Evolutionary conservation across 1,140 invertebrate species (phyloP).

Genomic region (Antheraea pernyi): DNA sequence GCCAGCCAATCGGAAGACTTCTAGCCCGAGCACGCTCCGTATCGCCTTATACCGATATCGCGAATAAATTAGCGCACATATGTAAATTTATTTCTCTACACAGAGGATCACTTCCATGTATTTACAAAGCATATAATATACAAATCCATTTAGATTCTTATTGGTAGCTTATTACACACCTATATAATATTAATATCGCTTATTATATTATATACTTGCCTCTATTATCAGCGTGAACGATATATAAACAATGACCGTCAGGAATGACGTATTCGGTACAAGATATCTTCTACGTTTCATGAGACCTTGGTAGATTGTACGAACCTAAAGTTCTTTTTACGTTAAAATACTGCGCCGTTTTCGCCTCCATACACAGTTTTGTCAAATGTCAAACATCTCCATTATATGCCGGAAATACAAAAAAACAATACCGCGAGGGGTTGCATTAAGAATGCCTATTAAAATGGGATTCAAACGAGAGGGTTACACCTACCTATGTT

Average conservation of each 20-base stretch:
- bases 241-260: constrained; percentile 10
- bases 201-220: constrained; percentile 5
- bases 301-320: constrained; percentile 44
- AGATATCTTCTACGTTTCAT: constrained; percentile 42
- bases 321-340: constrained; percentile 51
- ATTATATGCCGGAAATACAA: constrained; percentile 49
- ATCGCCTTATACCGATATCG: constrained; percentile 42
- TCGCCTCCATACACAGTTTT: constrained; percentile 35
- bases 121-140: constrained; percentile 1
- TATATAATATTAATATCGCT: not conserved
- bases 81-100: constrained; percentile 28
- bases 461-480: constrained; percentile 46
- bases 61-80: constrained; percentile 64
- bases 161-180: constrained; percentile 11
- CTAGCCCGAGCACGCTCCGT: constrained; percentile 46
- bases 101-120: constrained; percentile 18
- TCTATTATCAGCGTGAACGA: constrained; percentile 14
- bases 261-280: constrained; percentile 18
- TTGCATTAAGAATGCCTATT: constrained; percentile 47
- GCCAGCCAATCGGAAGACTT: constrained; percentile 56
- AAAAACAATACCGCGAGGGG: constrained; percentile 54
- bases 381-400: constrained; percentile 45
- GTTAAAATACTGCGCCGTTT: constrained; percentile 9
- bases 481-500: constrained; percentile 48
- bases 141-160: not conserved